A percentile compares a stretch with the other conserved stretches of the same genome.
phyloP scores from a whole-genome alignment of 2,113 vertebrate genomes.

The Orientallactaga bullata region DNA sequence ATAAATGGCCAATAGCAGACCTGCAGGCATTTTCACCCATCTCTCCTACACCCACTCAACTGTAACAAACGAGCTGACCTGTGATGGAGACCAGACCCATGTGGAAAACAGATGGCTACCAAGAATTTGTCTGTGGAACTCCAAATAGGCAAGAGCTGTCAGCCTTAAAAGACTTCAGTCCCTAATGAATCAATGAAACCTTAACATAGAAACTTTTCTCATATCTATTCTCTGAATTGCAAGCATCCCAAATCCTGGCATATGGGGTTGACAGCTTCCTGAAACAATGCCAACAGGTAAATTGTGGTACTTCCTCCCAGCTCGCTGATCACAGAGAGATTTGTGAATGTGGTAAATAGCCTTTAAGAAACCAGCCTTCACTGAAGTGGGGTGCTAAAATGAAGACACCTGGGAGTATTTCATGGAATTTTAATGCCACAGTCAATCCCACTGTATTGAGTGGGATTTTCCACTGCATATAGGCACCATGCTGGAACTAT shows the following conservation, averaged over 20 bases:
- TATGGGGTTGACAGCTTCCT: constrained; percentile 19
- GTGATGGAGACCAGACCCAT: constrained; percentile 69
- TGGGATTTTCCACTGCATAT: not conserved
- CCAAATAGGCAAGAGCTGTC: not conserved
- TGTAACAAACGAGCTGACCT: constrained; percentile 63
- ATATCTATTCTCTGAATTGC: not conserved
- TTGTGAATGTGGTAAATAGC: not conserved
- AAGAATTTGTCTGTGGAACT: constrained; percentile 48
- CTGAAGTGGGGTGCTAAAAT: not conserved
- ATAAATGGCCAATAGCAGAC: constrained; percentile 34
- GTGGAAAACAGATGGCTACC: constrained; percentile 69
- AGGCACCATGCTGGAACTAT: not conserved
- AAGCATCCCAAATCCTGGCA: not conserved
- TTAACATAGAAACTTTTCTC: not conserved
- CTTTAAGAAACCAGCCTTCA: not conserved
- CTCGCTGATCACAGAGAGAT: not conserved
- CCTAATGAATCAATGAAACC: not conserved
- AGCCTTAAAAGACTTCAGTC: constrained; percentile 9
- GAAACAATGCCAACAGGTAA: constrained; percentile 12
- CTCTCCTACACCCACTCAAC: not conserved
- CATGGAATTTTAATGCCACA: not conserved
- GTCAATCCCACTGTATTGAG: not conserved
- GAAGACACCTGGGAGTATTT: not conserved
- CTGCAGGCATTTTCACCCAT: not conserved
- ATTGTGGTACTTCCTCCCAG: not conserved